Base-by-base conservation (phyloP, 2,797 vertebrate genomes). In the Pagetopsis macropterus region DNA sequence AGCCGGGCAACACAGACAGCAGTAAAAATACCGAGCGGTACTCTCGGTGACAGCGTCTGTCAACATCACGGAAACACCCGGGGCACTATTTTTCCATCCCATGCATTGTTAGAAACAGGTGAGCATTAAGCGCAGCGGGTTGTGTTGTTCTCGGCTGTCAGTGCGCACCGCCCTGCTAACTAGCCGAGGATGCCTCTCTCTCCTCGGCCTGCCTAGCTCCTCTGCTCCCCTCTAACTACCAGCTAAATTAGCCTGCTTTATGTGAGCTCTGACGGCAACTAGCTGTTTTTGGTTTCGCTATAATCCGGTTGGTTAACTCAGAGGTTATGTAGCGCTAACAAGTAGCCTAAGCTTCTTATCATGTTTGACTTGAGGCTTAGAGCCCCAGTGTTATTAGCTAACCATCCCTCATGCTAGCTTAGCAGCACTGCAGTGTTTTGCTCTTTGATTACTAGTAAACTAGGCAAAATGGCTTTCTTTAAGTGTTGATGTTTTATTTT, bases 101-200 rank as follows among this genome's bases (percentile, higher is more conserved):
- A 91, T 91, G 89, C 76, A 17, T 86, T 83, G 79, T 17, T 92
- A 92, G 87, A 88, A 58, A 63, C 84, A 91, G 93, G 94, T 95
- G 84, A 94, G 93, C 12, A 3, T 48, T 48, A 6, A 27, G 48
- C 23, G 43, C 27, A 44, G 63, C 57, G 1, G n/a, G 23, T 50
- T 19, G 65, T 69, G 77, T 68, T 62, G 52, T 63, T 17, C 54
- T 59, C 4, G 54, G 63, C 76, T 70, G 87, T 81, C 88, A 55
- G 51, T 37, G 51, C 65, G 63, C 19, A 82, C 89, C 90, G 80
- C 4, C 51, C 73, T 12, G 86, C 85, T 82, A 82, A 81, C 85
- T 80, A 87, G 80, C 86, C 63, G 87, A 79, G 72, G 87, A 89
- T 88, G 87, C 78, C 71, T 64, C 71, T 60, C 81, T 67, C 70